Evolutionary conservation across 2,797 vertebrate species (phyloP).

Genomic region (Chloroceryle inda): DNA sequence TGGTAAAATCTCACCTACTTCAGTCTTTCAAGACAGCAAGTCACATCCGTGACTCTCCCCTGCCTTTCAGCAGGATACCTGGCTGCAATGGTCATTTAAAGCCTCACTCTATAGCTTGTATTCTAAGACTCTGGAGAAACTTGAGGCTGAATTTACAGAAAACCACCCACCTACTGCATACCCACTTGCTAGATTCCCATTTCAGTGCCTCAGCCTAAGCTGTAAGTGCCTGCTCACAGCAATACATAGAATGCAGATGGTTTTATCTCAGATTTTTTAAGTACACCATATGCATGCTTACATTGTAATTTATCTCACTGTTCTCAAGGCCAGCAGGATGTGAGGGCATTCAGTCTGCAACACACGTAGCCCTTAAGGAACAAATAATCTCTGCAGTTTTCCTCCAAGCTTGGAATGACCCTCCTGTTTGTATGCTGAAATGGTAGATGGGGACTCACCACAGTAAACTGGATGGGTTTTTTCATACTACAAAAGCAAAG

Average conservation of each 20-base stretch:
- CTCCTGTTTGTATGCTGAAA: not conserved
- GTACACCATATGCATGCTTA: not conserved
- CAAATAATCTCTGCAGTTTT: not conserved
- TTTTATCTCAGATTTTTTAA: not conserved
- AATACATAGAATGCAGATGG: not conserved
- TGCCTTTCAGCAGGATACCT: not conserved
- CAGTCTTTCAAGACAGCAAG: not conserved
- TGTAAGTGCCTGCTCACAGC: not conserved
- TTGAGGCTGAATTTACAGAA: not conserved
- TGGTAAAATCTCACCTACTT: not conserved
- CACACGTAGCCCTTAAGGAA: not conserved
- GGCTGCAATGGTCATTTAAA: not conserved
- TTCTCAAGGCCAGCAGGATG: constrained; percentile 2
- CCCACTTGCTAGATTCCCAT: not conserved
- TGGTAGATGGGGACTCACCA: not conserved
- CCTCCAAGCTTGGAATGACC: not conserved
- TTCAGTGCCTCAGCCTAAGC: not conserved
- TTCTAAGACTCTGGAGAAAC: not conserved
- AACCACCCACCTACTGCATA: not conserved
- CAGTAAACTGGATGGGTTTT: not conserved
- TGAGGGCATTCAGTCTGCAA: not conserved
- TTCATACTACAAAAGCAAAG: not conserved
- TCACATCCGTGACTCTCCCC: accelerated
- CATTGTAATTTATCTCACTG: not conserved
- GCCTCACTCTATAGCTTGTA: not conserved